Conservation (phyloP, 2,888 invertebrate species). For the Caenorhabditis afra region DNA sequence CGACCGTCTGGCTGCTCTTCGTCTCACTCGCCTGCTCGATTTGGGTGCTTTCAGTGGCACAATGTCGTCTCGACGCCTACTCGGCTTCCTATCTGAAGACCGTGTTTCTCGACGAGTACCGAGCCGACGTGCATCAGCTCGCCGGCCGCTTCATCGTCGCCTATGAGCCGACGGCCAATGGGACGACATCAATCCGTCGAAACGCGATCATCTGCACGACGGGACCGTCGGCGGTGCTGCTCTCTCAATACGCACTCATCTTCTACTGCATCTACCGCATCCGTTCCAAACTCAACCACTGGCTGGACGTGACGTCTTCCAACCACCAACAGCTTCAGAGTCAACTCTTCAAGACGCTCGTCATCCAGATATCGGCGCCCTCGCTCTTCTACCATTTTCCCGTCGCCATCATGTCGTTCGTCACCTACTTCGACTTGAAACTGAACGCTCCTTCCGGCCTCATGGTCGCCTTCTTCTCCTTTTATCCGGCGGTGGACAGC, state of each 20-base stretch:
- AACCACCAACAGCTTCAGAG: neutral
- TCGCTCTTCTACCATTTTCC: neutral
- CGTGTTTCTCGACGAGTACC: neutral
- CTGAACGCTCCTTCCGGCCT: neutral
- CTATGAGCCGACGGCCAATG: too few species aligned
- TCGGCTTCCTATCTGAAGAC: too few species aligned
- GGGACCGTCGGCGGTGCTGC: neutral
- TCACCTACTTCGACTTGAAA: neutral
- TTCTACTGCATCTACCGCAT: neutral
- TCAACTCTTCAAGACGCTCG: neutral
- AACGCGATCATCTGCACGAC: too few species aligned
- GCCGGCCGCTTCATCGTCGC: neutral
- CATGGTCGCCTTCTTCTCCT: neutral
- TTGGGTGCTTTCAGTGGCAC: too few species aligned
- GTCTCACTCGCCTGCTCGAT: too few species aligned
- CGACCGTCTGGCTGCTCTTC: neutral
- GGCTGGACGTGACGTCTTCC: neutral
- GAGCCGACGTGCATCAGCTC: neutral
- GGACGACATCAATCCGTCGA: too few species aligned
- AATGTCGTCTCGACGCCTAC: too few species aligned
- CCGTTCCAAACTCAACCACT: neutral
- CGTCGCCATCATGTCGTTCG: neutral
- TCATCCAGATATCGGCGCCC: neutral
- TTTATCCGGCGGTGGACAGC: constrained; percentile 22
- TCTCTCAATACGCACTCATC: neutral